phyloP scores from a whole-genome alignment of 2,113 vertebrate genomes.

The Amazona vittata region DNA sequence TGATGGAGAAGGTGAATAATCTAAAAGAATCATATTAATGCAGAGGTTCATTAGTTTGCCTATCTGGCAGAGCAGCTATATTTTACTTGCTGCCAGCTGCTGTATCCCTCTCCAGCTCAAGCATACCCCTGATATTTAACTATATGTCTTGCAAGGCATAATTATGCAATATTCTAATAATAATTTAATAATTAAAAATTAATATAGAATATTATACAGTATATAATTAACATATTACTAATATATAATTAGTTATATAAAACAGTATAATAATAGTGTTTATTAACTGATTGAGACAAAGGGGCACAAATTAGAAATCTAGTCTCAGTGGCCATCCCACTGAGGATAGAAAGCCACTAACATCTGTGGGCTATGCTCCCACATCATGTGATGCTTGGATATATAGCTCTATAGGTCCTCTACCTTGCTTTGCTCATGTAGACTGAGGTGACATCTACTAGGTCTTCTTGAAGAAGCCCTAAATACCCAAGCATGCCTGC shows the following conservation, averaged over 20 bases:
- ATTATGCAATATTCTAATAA: not conserved
- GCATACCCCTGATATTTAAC: not conserved
- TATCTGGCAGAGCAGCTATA: not conserved
- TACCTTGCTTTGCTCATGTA: not conserved
- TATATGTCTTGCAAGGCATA: not conserved
- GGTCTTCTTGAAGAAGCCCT: not conserved
- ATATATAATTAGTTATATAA: not conserved
- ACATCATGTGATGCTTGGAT: not conserved
- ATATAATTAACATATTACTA: not conserved
- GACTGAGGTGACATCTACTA: not conserved
- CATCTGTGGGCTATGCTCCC: not conserved
- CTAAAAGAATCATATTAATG: not conserved
- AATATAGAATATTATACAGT: not conserved
- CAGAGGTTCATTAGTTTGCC: not conserved
- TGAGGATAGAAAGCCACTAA: not conserved
- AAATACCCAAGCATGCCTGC: not conserved
- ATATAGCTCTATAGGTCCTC: not conserved
- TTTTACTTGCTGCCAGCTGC: constrained; percentile 25
- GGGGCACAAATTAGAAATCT: not conserved
- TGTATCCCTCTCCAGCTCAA: not conserved
- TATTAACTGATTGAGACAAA: not conserved
- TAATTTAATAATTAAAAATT: not conserved
- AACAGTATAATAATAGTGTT: not conserved
- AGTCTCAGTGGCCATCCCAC: not conserved
- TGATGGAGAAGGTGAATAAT: constrained; percentile 11